These are phyloP conservation scores for Heliocidaris tuberculata DNA, from an alignment of 35 echinoderm and acorn worm genomes.

Conservation along the genomic window DNA sequence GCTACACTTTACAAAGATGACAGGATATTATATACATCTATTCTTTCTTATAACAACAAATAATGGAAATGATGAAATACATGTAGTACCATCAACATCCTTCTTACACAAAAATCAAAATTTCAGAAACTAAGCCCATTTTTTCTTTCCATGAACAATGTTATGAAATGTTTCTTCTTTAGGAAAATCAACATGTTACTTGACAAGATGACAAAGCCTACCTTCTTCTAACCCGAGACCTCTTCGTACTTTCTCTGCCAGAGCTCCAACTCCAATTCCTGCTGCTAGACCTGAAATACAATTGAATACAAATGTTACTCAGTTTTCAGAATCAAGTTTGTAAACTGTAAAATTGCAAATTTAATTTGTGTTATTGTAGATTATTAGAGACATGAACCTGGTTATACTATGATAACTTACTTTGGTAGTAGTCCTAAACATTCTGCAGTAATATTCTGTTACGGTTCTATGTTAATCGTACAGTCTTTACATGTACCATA, in stretches of 20 bases:
- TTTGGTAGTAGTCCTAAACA: too few species aligned
- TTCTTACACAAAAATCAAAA: too few species aligned
- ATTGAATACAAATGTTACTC: background rate
- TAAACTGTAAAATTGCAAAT: background rate
- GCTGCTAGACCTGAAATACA: slow-evolving; percentile 75
- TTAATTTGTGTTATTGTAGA: background rate
- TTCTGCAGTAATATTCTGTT: too few species aligned
- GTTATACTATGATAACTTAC: too few species aligned
- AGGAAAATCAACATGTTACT: background rate
- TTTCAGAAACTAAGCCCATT: too few species aligned
- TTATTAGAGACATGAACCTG: too few species aligned
- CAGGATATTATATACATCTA: background rate
- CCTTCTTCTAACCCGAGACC: slow-evolving; percentile 68
- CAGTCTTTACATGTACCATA: too few species aligned
- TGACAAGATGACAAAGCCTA: slow-evolving; percentile 25
- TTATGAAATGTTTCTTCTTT: background rate
- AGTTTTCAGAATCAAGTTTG: background rate
- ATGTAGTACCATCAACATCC: too few species aligned
- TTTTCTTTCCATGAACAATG: too few species aligned
- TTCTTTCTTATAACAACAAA: too few species aligned
- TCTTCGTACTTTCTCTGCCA: slow-evolving; percentile 84
- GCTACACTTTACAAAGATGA: background rate
- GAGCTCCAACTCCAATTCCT: slow-evolving; percentile 77
- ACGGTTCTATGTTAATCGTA: too few species aligned
- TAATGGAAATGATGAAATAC: too few species aligned